A percentile compares a stretch with the other conserved stretches of the same genome.
Evolutionary conservation across 2,888 invertebrate genomes (phyloP).

Genomic region (Listrodromus nycthemerus): DNA sequence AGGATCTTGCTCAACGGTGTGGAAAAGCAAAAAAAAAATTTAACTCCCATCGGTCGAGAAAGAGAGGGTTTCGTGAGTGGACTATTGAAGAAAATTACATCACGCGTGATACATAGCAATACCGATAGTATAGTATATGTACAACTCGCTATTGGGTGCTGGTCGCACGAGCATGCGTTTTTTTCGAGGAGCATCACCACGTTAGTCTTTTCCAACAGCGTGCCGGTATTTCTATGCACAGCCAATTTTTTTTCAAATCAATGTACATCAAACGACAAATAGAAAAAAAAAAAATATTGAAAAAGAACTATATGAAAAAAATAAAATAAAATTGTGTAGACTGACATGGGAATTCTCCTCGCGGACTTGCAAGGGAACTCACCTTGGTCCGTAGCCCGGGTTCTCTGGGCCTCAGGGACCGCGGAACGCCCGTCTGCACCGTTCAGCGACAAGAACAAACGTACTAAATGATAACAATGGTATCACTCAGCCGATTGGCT

Average conservation of each 20-base stretch:
- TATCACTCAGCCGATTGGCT: conserved; percentile 80
- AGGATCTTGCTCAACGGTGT: conserved; percentile 11
- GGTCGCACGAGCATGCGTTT: conserved; percentile 46
- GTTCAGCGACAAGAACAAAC: conserved; percentile 91
- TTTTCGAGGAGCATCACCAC: conserved; percentile 66
- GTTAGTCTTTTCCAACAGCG: conserved; percentile 54
- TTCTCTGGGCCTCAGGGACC: conserved; percentile 82
- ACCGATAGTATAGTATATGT: conserved; percentile 13
- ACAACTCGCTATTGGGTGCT: conserved; percentile 15
- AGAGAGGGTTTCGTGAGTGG: conserved; percentile 32
- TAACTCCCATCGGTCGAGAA: conserved; percentile 3
- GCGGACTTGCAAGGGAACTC: conserved; percentile 73
- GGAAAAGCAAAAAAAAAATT: conserved; percentile 3
- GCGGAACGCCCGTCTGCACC: conserved; percentile 86
- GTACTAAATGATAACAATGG: conserved; percentile 87
- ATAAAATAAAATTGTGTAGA: conserved; percentile 43
- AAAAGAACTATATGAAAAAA: neutral
- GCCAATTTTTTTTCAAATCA: neutral
- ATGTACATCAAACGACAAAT: too few relatives aligned
- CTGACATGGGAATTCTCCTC: conserved; percentile 67
- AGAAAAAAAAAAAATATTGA: neutral
- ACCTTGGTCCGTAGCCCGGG: conserved; percentile 85
- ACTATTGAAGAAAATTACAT: conserved; percentile 31
- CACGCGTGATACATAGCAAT: conserved; percentile 39
- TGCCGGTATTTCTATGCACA: neutral